Percentiles rank a stretch among this genome's conserved stretches.
These are phyloP conservation scores for Fukomys damarensis DNA, from an alignment of 2,113 vertebrate species.

Conservation along the genomic window DNA sequence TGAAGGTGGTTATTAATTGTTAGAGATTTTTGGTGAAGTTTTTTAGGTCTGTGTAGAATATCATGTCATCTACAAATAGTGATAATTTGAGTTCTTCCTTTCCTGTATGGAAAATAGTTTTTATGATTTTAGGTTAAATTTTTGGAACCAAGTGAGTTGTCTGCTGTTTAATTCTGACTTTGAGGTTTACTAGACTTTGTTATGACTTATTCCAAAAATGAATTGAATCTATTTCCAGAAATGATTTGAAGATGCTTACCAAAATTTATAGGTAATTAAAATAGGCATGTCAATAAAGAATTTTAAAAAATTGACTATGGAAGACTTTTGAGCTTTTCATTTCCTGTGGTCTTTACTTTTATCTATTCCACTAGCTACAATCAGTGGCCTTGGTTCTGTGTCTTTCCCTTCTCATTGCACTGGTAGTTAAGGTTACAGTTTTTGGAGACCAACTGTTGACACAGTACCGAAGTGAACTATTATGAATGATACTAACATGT, in stretches of 20 bases:
- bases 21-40: not conserved
- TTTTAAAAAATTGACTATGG: not conserved
- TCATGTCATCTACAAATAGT: not conserved
- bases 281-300: not conserved
- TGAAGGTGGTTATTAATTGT: not conserved
- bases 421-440: not conserved
- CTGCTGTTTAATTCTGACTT: not conserved
- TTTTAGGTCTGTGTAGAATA: not conserved
- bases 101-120: not conserved
- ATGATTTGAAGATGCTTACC: not conserved
- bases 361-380: not conserved
- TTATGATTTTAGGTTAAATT: slow-evolving; percentile 22
- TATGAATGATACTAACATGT: not conserved
- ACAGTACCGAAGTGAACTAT: not conserved
- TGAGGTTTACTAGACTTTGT: not conserved
- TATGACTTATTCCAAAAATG: not conserved
- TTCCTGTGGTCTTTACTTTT: not conserved
- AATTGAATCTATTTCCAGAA: not conserved
- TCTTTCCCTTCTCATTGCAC: not conserved
- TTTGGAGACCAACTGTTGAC: not conserved
- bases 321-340: not conserved
- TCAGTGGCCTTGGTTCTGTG: not conserved
- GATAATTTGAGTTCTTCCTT: not conserved
- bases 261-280: not conserved
- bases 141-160: slow-evolving; percentile 12